Evolutionary conservation across 2,797 vertebrate genomes (phyloP).

Genomic region (Hipposideros larvatus): DNA sequence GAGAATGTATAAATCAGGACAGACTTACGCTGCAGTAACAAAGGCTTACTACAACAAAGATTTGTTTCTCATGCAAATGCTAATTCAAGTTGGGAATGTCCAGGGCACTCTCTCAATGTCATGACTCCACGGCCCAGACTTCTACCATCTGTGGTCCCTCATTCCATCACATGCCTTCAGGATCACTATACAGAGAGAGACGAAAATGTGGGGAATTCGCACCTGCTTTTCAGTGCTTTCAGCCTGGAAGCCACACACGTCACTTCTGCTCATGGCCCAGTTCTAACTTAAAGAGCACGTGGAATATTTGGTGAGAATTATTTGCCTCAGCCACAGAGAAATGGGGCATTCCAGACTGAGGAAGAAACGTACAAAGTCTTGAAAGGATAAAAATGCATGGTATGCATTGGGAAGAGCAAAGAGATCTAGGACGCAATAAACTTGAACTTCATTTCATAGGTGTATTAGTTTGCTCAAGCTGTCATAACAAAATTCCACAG

Average conservation of each 20-base stretch:
- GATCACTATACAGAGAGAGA: not conserved
- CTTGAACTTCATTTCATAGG: not conserved
- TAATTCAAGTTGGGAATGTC: not conserved
- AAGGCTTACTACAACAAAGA: not conserved
- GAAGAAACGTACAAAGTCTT: not conserved
- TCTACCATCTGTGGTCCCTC: not conserved
- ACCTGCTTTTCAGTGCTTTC: not conserved
- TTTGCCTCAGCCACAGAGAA: not conserved
- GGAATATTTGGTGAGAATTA: not conserved
- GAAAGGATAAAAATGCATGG: not conserved
- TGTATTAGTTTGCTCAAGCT: not conserved
- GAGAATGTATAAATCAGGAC: not conserved
- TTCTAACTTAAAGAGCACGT: not conserved
- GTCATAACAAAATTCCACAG: not conserved
- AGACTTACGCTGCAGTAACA: not conserved
- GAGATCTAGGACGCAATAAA: too few species aligned
- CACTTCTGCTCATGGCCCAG: not conserved
- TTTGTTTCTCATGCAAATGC: not conserved
- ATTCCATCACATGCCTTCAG: not conserved
- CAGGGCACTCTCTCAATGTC: not conserved
- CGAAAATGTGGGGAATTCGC: not conserved
- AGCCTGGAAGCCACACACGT: not conserved
- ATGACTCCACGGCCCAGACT: not conserved
- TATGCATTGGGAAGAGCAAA: rapidly evolving
- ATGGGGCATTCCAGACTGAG: not conserved